Evolutionary conservation across 2,113 vertebrate genomes (phyloP).

Genomic region (Carassius carassius): DNA sequence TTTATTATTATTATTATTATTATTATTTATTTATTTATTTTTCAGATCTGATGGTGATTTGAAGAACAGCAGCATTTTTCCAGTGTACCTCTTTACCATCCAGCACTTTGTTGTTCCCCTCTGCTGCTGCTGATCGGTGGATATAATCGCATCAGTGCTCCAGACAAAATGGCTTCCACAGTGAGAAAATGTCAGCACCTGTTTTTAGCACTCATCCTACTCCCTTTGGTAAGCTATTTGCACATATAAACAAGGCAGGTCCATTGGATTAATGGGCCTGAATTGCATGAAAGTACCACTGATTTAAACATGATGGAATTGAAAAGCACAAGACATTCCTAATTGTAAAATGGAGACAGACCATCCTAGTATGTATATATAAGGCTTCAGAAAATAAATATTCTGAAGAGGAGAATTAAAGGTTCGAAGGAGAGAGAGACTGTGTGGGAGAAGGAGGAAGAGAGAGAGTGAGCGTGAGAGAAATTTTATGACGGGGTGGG

Average conservation of each 20-base stretch:
- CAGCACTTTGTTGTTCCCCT: neutral
- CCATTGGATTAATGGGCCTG: neutral
- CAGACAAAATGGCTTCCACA: conserved; percentile 46
- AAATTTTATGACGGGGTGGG: neutral
- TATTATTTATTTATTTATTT: conserved; percentile 3
- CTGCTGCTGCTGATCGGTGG: neutral
- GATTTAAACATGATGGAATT: neutral
- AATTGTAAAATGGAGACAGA: too few relatives aligned
- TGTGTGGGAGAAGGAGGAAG: neutral
- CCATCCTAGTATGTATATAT: neutral
- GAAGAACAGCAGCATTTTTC: conserved; percentile 22
- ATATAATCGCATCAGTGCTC: conserved; percentile 2
- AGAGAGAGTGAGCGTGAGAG: neutral
- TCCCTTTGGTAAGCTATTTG: conserved; percentile 46
- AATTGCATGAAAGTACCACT: neutral
- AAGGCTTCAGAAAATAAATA: conserved; percentile 6
- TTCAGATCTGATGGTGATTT: conserved; percentile 46
- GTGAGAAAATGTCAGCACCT: conserved; percentile 42
- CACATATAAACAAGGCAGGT: conserved; percentile 6
- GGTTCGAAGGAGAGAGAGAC: neutral
- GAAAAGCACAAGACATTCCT: neutral
- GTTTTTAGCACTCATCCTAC: conserved; percentile 29
- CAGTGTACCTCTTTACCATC: conserved; percentile 21
- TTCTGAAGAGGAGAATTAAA: neutral
- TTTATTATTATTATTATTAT: too few relatives aligned